Base-by-base conservation (phyloP, 1,140 invertebrate genomes). In the Procambarus clarkii region DNA sequence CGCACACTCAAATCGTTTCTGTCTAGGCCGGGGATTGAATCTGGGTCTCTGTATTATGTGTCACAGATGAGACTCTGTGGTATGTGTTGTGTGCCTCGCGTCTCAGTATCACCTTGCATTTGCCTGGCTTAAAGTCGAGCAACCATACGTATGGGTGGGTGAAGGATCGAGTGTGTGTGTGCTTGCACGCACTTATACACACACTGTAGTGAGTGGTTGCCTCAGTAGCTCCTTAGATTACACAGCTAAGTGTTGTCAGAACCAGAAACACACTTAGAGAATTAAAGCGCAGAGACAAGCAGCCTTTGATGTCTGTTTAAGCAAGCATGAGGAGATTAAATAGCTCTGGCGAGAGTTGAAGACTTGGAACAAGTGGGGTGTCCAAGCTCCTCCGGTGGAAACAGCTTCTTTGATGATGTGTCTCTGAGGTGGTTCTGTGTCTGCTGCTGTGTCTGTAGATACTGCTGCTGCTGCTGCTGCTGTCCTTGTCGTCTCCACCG, bases 301-400 rank as follows among this genome's bases (percentile, higher is more conserved):
- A 79, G 77, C 21, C 48, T 79, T 79, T 79, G 77, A 79, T 79
- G 77, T 79, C 45, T 79, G 77, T 50, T 79, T 79, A 79, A 79
- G 77, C 77, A 79, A 79, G 77, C 77, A 79, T n/a, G 21, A 79
- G 48, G 48, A 79, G 77, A 79, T 79, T 46, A 79, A 79, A 79
- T 50, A 50, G 77, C 45, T 74, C 5, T 74, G 69, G 69, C 11
- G 69, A 74, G 69, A 74, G 69, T 11, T 74, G 69, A 74, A 74
- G 69, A 74, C 69, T 34, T 0, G n/a, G 24, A 74, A 24, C n/a
- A 34, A 74, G 69, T 74, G 69, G 69, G 60, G 60, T 64, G 60
- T n/a, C 3, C 13, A 21, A 18, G 60, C 13, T 64, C 21, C 34
- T 1, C 60, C 18, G 60, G 18, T 64, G 60, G 60, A 21, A 18